Evolutionary conservation across 2,888 invertebrate species (phyloP).

Genomic region (Lasioglossum oenotherae): DNA sequence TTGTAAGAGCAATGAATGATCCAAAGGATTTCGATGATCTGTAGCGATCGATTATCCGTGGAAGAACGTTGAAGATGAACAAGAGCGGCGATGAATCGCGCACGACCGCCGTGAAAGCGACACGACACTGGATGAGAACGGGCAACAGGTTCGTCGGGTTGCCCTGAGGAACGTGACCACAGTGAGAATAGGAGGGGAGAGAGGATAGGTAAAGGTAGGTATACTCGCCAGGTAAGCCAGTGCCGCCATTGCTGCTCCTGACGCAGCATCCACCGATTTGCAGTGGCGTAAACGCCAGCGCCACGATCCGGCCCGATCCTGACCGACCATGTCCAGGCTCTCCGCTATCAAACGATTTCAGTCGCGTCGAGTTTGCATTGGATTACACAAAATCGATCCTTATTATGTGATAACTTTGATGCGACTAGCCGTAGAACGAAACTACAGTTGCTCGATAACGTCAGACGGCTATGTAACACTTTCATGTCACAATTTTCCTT

Average conservation of each 20-base stretch:
- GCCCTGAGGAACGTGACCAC: conserved; percentile 67
- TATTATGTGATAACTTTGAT: no score
- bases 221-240: conserved; percentile 75
- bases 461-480: no score
- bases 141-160: conserved; percentile 75
- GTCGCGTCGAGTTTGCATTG: not conserved
- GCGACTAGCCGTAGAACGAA: no score
- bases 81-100: conserved; percentile 25
- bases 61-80: not conserved
- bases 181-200: conserved; percentile 41
- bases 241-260: conserved; percentile 76
- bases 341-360: not conserved
- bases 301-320: not conserved
- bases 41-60: not conserved
- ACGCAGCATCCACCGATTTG: conserved; percentile 76
- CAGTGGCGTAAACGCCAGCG: conserved; percentile 66
- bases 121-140: conserved; percentile 71
- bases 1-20: not conserved
- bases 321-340: not conserved
- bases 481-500: not conserved
- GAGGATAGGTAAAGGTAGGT: conserved; percentile 39
- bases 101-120: conserved; percentile 67
- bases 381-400: not conserved
- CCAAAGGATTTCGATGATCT: not conserved
- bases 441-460: no score